Base-by-base conservation (phyloP, 2,113 vertebrate genomes). In the Epinephelus moara region DNA sequence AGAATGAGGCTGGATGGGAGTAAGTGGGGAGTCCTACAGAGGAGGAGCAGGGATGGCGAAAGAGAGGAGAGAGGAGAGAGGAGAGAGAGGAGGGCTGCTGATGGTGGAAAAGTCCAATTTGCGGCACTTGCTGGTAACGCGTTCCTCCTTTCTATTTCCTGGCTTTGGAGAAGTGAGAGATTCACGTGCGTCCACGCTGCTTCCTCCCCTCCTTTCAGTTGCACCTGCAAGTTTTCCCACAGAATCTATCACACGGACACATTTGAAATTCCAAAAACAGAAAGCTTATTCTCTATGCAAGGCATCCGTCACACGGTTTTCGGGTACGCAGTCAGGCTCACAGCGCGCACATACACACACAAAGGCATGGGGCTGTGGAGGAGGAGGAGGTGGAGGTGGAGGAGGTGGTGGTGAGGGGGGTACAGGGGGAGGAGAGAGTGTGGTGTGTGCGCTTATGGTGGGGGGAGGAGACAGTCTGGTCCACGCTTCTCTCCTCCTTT, bases 381-480 rank as follows among this genome's bases (percentile, higher is more conserved):
- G 69, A 17, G 66, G 59, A 9, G 33, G 37, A 18, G 68, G 13
- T 40, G 45, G 23, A 6, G 7, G 55, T 6, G 37, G 25, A 7
- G 59, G 15, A 10, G 30, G 4, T 6, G 30, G 33, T 1, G 21
- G 30, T 30, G n/a, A 42, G 75, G 69, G 59, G 30, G 42, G 45
- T 30, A 47, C 53, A 70, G 70, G 84, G 87, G 88, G 90, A 80
- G 83, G 92, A 81, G 91, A 73, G 87, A 77, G 74, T 61, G 75
- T 76, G 84, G 75, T 84, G 91, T 78, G 70, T 78, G 84, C 49
- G 82, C 37, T 78, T 85, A 84, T 82, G 84, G 77, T 85, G 68
- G 93, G 93, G 92, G 93, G 94, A 93, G 92, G 94, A 94, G 93
- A 93, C 92, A 91, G 94, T 93, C 93, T 93, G 91, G 82, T 90